Evolutionary conservation across 2,888 invertebrate genomes (phyloP).

Genomic region (Metallyticus violacea): DNA sequence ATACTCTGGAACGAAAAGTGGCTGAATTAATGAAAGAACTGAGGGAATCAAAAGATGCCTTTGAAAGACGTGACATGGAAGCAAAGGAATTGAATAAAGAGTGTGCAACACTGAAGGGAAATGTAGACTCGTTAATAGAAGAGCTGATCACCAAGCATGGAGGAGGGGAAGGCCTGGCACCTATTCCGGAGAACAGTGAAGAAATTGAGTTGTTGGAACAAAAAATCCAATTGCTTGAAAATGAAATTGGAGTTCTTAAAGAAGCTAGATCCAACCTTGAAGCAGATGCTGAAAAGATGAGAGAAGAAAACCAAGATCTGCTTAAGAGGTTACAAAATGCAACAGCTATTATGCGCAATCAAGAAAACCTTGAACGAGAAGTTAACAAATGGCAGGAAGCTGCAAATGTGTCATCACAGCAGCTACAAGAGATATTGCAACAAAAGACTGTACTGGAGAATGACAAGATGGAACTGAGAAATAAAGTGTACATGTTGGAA

Average conservation of each 20-base stretch:
- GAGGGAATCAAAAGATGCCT: conserved; percentile 13
- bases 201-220: conserved; percentile 41
- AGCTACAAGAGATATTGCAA: conserved; percentile 46
- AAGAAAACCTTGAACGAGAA: conserved; percentile 51
- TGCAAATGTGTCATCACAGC: conserved; percentile 44
- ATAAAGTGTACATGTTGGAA: not conserved
- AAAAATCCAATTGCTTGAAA: conserved; percentile 41
- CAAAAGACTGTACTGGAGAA: not conserved
- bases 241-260: conserved; percentile 43
- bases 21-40: conserved; percentile 28
- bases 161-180: conserved; percentile 42
- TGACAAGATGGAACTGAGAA: conserved; percentile 35
- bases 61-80: not conserved
- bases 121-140: conserved; percentile 22
- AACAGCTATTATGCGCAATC: conserved; percentile 51
- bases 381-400: not conserved
- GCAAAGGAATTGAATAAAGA: conserved; percentile 19
- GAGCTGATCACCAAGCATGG: conserved; percentile 18
- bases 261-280: conserved; percentile 49
- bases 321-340: conserved; percentile 42
- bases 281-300: conserved; percentile 40
- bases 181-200: conserved; percentile 45
- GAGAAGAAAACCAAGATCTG: conserved; percentile 32
- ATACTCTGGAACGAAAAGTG: conserved; percentile 44
- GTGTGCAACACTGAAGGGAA: conserved; percentile 10